phyloP scores from a whole-genome alignment of 2,797 vertebrate genomes.

The Siniperca scherzeri region DNA sequence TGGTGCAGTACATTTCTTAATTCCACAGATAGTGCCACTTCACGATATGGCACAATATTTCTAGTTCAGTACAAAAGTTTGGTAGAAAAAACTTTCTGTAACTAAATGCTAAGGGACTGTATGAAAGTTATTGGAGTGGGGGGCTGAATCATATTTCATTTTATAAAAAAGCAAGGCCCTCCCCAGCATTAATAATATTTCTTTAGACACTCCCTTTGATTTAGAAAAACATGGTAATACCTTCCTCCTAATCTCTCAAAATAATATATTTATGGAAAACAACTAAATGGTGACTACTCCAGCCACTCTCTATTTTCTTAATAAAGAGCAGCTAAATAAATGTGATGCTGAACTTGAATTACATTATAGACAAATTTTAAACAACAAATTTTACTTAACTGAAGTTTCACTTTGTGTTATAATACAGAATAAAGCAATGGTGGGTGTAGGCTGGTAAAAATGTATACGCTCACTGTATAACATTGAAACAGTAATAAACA shows the following conservation, averaged over 20 bases:
- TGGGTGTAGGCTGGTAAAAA: no score
- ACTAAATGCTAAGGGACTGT: not conserved
- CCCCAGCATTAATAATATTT: no score
- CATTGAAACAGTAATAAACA: no score
- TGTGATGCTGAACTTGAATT: not conserved
- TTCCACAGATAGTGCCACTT: not conserved
- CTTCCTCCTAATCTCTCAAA: not conserved
- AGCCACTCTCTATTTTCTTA: not conserved
- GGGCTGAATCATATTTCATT: no score
- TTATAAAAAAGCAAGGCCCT: no score
- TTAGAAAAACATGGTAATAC: not conserved
- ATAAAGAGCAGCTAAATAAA: not conserved
- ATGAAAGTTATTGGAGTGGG: not conserved
- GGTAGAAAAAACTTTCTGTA: not conserved
- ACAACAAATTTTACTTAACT: not conserved
- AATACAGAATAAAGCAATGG: not conserved
- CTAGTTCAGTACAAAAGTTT: not conserved
- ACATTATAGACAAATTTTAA: not conserved
- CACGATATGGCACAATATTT: not conserved
- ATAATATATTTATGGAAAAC: conserved; percentile 5
- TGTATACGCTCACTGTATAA: no score
- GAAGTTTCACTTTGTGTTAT: not conserved
- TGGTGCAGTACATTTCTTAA: not conserved
- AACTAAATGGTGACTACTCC: not conserved
- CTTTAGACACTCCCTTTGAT: no score